These are phyloP conservation scores for Scrobipalpa atriplicella DNA, from an alignment of 2,888 invertebrate genomes.

Conservation along the genomic window DNA sequence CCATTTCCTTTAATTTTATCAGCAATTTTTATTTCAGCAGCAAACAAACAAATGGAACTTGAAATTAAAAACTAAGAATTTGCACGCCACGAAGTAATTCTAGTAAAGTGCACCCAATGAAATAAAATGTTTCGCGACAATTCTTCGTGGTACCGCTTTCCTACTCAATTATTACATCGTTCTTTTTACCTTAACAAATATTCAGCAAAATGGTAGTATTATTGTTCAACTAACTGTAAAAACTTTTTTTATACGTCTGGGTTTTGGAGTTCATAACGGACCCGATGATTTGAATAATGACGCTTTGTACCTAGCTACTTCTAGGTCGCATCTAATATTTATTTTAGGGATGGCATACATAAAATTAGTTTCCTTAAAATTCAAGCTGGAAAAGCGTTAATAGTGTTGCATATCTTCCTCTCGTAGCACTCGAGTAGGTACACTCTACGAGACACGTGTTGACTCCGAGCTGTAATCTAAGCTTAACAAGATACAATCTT, in stretches of 20 bases:
- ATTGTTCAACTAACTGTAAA: no score
- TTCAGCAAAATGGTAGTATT: background rate
- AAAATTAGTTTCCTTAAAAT: no score
- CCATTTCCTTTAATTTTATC: background rate
- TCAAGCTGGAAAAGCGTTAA: background rate
- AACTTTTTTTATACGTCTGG: no score
- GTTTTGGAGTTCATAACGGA: no score
- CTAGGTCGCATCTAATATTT: no score
- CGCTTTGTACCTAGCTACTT: no score
- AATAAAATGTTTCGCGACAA: no score
- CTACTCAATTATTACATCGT: no score
- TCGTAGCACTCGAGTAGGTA: background rate
- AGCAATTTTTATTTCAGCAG: slow-evolving; percentile 1
- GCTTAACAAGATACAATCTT: slow-evolving; percentile 1
- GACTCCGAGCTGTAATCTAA: background rate
- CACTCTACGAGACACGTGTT: background rate
- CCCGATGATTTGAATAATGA: no score
- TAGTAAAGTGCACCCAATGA: background rate
- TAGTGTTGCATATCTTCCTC: background rate
- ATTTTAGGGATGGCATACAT: no score
- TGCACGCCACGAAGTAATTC: background rate
- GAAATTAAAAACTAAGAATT: background rate
- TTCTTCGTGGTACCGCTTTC: no score
- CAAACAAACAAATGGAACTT: background rate
- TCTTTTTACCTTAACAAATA: background rate